Evolutionary conservation across 2,113 vertebrate species (phyloP), one percentile per base, ranked within the genome.

Genomic region (Misgurnus mizolepis): DNA sequence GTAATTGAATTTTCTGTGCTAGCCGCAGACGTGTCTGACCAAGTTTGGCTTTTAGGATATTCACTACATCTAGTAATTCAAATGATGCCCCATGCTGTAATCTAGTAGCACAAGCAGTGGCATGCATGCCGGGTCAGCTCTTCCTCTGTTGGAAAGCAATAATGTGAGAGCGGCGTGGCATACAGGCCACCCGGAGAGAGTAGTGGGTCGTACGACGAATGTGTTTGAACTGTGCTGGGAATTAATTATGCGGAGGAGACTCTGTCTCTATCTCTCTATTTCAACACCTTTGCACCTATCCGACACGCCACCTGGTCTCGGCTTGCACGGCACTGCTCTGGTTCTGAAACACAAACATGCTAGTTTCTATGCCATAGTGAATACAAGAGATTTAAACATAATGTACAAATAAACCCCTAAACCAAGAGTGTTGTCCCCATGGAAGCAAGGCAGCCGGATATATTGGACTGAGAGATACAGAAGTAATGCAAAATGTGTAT

Each of bases 161-260:
- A 56, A 69, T 80, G 55, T 66, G 55, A 81, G 67, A 79, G 22
- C 34, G 56, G 58, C 61, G 22, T 14, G 7, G 34, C 47, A 15
- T 27, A 39, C 34, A 50, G 67, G 71, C 76, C 39, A 60, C 9
- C 49, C n/a, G 39, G 43, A 74, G 39, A 84, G 67, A 60, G 61
- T 47, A 69, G 61, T 58, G 58, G 74, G 67, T 22, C 43, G 41
- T 6, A 40, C 53, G 11, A 64, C 9, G 7, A 79, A 71, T 62
- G 49, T 18, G 79, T 60, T 76, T 76, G 66, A 76, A 75, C 77
- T 79, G 68, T 77, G 79, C 50, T 22, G 56, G 65, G 78, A 80
- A 85, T 83, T 78, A 80, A 85, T 85, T 85, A 83, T 9, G 55
- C 43, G 45, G 22, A 49, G 22, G 64, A 47, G 7, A 12, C 39